These are phyloP conservation scores for Apocrypta bakeri DNA, from an alignment of 1,140 invertebrate genomes.

Conservation along the genomic window DNA sequence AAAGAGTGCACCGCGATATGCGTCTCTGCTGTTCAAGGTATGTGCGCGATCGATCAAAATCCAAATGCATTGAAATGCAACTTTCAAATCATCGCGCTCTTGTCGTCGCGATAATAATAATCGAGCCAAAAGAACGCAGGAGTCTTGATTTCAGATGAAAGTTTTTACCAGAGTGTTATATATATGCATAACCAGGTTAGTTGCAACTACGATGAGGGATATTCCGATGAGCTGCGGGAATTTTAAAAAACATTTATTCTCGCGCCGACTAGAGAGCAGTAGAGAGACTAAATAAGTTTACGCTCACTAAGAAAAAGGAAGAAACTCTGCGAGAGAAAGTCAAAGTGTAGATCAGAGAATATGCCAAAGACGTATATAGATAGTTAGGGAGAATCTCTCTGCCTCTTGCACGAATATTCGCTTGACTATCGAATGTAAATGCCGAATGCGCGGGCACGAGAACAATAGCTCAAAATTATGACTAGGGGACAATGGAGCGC, in stretches of 20 bases:
- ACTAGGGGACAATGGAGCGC: slow-evolving; percentile 29
- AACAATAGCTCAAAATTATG: slow-evolving; percentile 36
- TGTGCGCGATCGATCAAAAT: background rate
- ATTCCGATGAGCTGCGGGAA: slow-evolving; percentile 3
- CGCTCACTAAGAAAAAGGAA: background rate
- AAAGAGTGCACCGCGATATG: background rate
- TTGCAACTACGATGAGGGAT: background rate
- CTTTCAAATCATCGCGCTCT: no score
- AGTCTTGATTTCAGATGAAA: no score
- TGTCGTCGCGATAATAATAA: no score
- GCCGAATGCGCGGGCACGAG: background rate
- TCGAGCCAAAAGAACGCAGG: no score
- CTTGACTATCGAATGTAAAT: slow-evolving; percentile 32
- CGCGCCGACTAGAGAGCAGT: no score
- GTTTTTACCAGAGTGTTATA: no score
- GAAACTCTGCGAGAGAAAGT: background rate
- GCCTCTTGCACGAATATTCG: no score
- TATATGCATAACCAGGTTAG: slow-evolving; percentile 13
- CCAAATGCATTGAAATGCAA: no score
- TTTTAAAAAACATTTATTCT: slow-evolving; percentile 19
- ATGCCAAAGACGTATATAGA: background rate
- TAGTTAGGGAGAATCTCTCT: background rate
- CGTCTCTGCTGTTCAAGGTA: no score
- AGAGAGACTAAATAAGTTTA: background rate
- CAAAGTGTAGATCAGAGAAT: background rate